Evolutionary conservation across 2,888 invertebrate genomes (phyloP).

Genomic region (Lasioglossum marginatum): DNA sequence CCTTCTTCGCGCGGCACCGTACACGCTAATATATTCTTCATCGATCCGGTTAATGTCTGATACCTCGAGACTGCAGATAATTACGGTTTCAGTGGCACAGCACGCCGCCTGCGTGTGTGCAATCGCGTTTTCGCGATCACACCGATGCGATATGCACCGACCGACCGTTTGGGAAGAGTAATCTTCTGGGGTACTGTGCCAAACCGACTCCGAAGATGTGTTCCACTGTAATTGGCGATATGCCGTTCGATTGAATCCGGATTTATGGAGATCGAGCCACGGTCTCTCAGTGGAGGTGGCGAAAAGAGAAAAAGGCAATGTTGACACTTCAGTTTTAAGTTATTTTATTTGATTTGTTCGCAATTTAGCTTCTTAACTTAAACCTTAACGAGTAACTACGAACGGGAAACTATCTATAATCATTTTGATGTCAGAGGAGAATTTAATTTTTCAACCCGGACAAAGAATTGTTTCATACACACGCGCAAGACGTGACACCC

Average conservation of each 20-base stretch:
- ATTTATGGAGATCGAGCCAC: not conserved
- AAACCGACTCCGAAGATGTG: not conserved
- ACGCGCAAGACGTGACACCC: not conserved
- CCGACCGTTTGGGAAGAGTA: not conserved
- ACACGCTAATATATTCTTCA: not conserved
- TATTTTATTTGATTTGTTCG: not conserved
- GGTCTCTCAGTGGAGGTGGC: too few relatives aligned
- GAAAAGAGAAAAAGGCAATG: not conserved
- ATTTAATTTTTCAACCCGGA: not conserved
- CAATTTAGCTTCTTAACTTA: not conserved
- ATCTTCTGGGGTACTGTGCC: slow-evolving; percentile 6
- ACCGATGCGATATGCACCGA: not conserved
- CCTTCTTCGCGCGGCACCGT: not conserved
- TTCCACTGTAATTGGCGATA: not conserved
- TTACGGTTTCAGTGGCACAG: slow-evolving; percentile 3
- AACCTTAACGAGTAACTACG: too few relatives aligned
- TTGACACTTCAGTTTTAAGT: not conserved
- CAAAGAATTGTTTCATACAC: not conserved
- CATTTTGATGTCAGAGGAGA: not conserved
- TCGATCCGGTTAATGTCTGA: slow-evolving; percentile 2
- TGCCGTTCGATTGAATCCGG: not conserved
- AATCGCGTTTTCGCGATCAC: not conserved
- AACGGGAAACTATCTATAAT: not conserved
- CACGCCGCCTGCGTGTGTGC: not conserved
- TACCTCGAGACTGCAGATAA: not conserved